These are phyloP conservation scores for Stichopus horrens DNA, from an alignment of 53 echinoderm and acorn worm genomes.

Conservation along the genomic window DNA sequence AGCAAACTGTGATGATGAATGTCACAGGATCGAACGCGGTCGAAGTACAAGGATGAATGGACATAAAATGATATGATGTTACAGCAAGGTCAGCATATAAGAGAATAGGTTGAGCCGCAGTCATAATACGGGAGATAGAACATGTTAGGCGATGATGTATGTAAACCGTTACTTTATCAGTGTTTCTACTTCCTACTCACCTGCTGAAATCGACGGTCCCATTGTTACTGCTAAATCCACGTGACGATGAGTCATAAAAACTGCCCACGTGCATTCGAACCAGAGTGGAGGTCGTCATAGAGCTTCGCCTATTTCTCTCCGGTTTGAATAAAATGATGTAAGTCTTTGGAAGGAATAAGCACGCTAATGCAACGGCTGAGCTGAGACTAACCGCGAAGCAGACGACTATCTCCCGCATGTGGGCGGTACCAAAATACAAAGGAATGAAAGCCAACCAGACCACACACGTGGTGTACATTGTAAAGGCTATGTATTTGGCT, in stretches of 20 bases:
- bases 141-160: too few species aligned
- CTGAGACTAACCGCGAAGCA: slow-evolving; percentile 93
- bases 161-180: too few species aligned
- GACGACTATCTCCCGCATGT: slow-evolving; percentile 78
- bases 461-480: slow-evolving; percentile 97
- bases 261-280: slow-evolving; percentile 99
- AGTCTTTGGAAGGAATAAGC: slow-evolving; percentile 93
- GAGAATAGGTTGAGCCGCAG: too few species aligned
- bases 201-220: slow-evolving; percentile 70
- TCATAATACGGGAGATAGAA: too few species aligned
- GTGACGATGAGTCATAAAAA: slow-evolving; percentile 80
- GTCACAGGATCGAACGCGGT: too few species aligned
- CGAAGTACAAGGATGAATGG: too few species aligned
- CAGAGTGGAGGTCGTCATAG: slow-evolving; percentile 92
- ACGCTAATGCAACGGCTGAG: slow-evolving; percentile 84
- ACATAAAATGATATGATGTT: too few species aligned
- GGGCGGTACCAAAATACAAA: slow-evolving; percentile 76
- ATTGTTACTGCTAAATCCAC: slow-evolving; percentile 74
- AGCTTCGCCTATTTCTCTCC: slow-evolving; percentile 89
- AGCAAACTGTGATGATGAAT: too few species aligned
- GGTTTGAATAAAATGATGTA: slow-evolving; percentile 92
- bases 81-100: too few species aligned
- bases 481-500: slow-evolving; percentile 96
- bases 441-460: slow-evolving; percentile 91
- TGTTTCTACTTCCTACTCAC: slow-evolving; percentile 23